Evolutionary conservation across 1,140 invertebrate species (phyloP).

Genomic region (Halictus rubicundus): DNA sequence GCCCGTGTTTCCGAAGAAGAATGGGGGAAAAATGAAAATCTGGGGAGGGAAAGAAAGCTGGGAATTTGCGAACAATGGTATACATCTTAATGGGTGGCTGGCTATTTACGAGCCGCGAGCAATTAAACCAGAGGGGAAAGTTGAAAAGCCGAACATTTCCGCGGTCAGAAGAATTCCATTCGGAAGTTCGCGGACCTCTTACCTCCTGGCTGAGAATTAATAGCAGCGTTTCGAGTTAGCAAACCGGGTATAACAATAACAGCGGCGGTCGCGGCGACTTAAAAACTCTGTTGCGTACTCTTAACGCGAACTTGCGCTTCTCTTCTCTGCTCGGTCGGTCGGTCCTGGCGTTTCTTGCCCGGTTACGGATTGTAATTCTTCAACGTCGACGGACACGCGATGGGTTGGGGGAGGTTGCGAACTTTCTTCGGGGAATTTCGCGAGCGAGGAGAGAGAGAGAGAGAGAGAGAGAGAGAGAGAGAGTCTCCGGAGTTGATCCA

Average conservation of each 20-base stretch:
- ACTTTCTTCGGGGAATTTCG: slow-evolving; percentile 47
- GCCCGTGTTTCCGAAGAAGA: too few species aligned
- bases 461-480: too few species aligned
- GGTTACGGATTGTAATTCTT: slow-evolving; percentile 55
- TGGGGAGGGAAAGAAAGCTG: too few species aligned
- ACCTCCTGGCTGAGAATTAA: slow-evolving; percentile 48
- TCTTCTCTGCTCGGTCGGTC: too few species aligned
- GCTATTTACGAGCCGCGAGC: not conserved
- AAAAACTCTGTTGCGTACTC: slow-evolving; percentile 58
- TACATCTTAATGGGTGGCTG: not conserved
- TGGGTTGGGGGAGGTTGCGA: slow-evolving; percentile 35
- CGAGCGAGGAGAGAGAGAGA: slow-evolving; percentile 34
- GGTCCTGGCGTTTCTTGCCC: not conserved
- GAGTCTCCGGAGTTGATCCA: not conserved
- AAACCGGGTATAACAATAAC: slow-evolving; percentile 44
- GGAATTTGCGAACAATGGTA: too few species aligned
- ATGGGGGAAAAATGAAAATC: too few species aligned
- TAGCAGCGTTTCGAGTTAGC: slow-evolving; percentile 47
- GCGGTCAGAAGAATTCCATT: not conserved
- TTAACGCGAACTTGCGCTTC: slow-evolving; percentile 41
- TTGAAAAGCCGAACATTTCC: not conserved
- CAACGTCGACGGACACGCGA: slow-evolving; percentile 60
- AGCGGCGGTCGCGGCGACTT: slow-evolving; percentile 35
- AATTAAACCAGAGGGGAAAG: not conserved
- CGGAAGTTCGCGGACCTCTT: not conserved